Percentiles rank a stretch among this genome's conserved stretches.
Evolutionary conservation across 2,888 invertebrate species (phyloP).

Genomic region (Dryobotodes eremita): DNA sequence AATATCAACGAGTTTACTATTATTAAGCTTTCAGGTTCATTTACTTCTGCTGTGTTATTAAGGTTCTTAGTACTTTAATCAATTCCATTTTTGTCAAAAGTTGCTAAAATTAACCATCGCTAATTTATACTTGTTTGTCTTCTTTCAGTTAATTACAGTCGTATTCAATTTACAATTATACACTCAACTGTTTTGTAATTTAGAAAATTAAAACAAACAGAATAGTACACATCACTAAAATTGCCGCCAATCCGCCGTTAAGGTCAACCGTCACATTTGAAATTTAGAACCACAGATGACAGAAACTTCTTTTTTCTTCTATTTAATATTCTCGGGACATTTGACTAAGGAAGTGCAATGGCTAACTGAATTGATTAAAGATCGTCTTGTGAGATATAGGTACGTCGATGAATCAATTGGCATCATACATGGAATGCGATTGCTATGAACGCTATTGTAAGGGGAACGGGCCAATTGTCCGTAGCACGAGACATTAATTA

Average conservation of each 20-base stretch:
- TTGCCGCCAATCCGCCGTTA: conserved; percentile 6
- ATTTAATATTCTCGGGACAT: conserved; percentile 43
- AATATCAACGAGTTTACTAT: conserved; percentile 13
- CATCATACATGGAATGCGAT: conserved; percentile 70
- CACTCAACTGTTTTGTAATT: background rate
- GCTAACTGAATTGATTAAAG: conserved; percentile 70
- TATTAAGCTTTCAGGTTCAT: conserved; percentile 30
- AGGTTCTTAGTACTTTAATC: conserved; percentile 8
- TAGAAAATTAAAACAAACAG: background rate
- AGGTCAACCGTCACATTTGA: background rate
- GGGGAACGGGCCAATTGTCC: conserved; percentile 61
- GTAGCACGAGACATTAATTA: conserved; percentile 26
- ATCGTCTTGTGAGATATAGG: conserved; percentile 53
- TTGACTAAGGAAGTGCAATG: conserved; percentile 70
- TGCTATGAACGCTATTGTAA: conserved; percentile 64
- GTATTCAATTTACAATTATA: background rate
- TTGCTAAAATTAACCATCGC: background rate
- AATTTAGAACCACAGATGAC: conserved; percentile 22
- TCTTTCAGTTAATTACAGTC: background rate
- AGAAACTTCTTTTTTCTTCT: conserved; percentile 16
- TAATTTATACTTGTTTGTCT: background rate
- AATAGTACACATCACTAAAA: conserved; percentile 4
- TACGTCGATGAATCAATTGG: conserved; percentile 70
- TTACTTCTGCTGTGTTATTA: conserved; percentile 15
- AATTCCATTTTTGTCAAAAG: conserved; percentile 4